Evolutionary conservation across 2,113 vertebrate genomes (phyloP), one percentile per base, ranked within the genome.

Genomic region (Junco hyemalis): DNA sequence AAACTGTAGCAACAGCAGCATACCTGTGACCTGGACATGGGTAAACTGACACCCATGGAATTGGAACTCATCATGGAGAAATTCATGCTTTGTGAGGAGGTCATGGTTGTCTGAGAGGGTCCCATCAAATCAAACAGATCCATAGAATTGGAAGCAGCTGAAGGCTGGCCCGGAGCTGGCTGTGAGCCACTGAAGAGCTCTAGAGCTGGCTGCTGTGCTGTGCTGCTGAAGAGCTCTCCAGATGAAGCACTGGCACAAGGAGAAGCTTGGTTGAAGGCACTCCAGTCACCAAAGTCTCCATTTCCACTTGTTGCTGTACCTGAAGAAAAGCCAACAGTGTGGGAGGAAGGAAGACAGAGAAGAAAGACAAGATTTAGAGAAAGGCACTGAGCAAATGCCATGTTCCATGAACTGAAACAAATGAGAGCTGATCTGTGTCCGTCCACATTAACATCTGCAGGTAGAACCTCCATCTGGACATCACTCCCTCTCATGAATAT

Each of bases 261-360:
- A 81, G 98, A 98, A 92, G 98, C 98, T 97, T 98, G 98, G 86
- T 98, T 98, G 98, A 99, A 99, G 95, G 99, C 98, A 94, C 98
- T 99, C 99, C 99, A 99, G 86, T 99, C 99, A 72, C 99, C 99
- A 92, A 99, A 99, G 38, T 99, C 99, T 97, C 98, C 98, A 68
- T 98, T 99, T 86, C 98, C 98, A 97, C 96, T 98, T 59, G 98
- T 64, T 92, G 98, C 92, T 94, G 98, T 95, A 92, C 96, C 98
- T 98, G 92, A 84, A 88, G 57, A 59, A 81, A 81, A 94, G 78
- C 38, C 45, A 88, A 84, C 29, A 66, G 71, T 25, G 35, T 2
- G 11, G 47, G 78, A 82, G 2, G 59, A 70, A 81, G 47, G 48
- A 38, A 93, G 42, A 70, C 12, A 61, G 45, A 81, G 50, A 86